Percentiles rank a stretch among this genome's conserved stretches.
Conservation (phyloP, 2,113 vertebrate genomes). For the Spea bombifrons region DNA sequence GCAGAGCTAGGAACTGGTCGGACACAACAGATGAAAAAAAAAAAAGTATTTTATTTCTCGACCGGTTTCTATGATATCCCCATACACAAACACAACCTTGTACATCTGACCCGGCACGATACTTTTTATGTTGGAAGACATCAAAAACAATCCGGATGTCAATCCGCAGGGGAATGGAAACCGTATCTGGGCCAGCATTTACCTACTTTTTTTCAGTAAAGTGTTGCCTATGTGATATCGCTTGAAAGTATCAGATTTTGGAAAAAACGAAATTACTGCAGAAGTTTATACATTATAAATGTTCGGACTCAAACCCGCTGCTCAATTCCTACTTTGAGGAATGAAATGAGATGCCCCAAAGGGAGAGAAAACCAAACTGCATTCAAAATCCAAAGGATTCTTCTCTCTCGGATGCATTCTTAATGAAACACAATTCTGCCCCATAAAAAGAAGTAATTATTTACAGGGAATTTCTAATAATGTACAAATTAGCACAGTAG, state of each 20-base stretch:
- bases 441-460: conserved; percentile 33
- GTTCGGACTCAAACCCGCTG: conserved; percentile 15
- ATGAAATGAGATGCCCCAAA: conserved; percentile 42
- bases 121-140: conserved; percentile 31
- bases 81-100: conserved; percentile 31
- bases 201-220: conserved; percentile 28
- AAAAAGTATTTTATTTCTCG: neutral
- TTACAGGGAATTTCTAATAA: conserved; percentile 33
- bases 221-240: conserved; percentile 24
- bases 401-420: conserved; percentile 13
- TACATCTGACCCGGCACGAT: conserved; percentile 21
- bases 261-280: conserved; percentile 22
- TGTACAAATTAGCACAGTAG: conserved; percentile 33
- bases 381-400: conserved; percentile 18
- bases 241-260: conserved; percentile 41
- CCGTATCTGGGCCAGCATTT: conserved; percentile 32
- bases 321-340: conserved; percentile 26
- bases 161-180: conserved; percentile 1
- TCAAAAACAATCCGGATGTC: conserved; percentile 21
- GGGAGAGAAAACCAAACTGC: conserved; percentile 23
- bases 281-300: conserved; percentile 46
- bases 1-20: no score
- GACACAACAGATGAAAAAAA: no score
- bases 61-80: neutral
- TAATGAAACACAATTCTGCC: conserved; percentile 30